A percentile compares a stretch with the other conserved stretches of the same genome.
Conservation (phyloP, 2,797 vertebrate species). For the Takifugu ocellatus region DNA sequence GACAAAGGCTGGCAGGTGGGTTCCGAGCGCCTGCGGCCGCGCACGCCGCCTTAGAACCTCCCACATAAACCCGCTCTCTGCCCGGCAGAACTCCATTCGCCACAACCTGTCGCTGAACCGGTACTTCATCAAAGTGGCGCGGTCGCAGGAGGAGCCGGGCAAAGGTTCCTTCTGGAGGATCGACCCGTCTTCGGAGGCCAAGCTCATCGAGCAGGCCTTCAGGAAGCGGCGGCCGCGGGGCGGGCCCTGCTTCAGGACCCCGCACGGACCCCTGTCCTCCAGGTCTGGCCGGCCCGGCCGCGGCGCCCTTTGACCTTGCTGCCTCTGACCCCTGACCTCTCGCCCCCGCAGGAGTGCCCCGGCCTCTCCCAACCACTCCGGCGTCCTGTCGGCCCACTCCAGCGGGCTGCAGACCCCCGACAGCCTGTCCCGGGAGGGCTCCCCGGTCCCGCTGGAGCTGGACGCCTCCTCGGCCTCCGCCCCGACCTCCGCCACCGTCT, state of each 20-base stretch:
- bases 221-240: constrained; percentile 96
- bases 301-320: no score
- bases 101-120: constrained; percentile 99
- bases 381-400: constrained; percentile 93
- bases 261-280: constrained; percentile 95
- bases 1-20: constrained; percentile 99
- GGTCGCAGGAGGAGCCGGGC: constrained; percentile 97
- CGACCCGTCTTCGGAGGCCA: constrained; percentile 93
- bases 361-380: constrained; percentile 92
- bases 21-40: neutral
- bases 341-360: constrained; percentile 86
- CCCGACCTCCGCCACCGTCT: neutral
- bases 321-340: rapidly evolving
- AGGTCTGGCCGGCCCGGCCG: constrained; percentile 59
- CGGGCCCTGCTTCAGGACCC: constrained; percentile 97
- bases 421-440: constrained; percentile 93
- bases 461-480: constrained; percentile 56
- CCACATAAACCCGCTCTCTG: neutral
- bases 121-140: constrained; percentile 98
- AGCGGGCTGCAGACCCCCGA: constrained; percentile 95
- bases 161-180: constrained; percentile 99
- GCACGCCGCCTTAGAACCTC: no score
- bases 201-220: constrained; percentile 97
- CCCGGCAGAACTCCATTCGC: constrained; percentile 93
- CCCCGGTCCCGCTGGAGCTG: constrained; percentile 88